Evolutionary conservation across 2,888 invertebrate species (phyloP).

Genomic region (Campoplex nolae): DNA sequence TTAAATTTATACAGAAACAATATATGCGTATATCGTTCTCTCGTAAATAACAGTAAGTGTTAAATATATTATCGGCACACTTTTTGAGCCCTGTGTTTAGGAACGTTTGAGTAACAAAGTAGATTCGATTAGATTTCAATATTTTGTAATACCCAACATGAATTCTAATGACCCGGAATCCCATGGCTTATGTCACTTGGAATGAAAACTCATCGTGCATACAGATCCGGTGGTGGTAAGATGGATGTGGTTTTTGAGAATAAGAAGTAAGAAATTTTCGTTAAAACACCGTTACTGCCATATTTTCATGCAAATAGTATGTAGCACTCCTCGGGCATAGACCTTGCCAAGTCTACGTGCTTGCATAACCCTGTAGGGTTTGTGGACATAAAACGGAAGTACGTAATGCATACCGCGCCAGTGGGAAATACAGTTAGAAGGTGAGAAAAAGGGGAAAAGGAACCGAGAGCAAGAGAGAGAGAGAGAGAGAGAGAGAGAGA

Average conservation of each 20-base stretch:
- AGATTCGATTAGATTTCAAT: background rate
- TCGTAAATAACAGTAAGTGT: background rate
- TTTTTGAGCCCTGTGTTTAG: background rate
- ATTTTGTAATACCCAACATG: background rate
- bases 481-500: conserved; percentile 1
- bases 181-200: background rate
- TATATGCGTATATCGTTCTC: conserved; percentile 4
- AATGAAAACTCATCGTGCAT: background rate
- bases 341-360: conserved; percentile 3
- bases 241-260: background rate
- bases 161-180: no score
- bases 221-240: background rate
- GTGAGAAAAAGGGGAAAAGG: background rate
- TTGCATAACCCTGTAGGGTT: conserved; percentile 7
- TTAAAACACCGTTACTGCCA: background rate
- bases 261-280: background rate
- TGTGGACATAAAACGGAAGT: conserved; percentile 3
- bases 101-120: background rate
- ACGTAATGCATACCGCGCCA: conserved; percentile 15
- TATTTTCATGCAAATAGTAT: conserved; percentile 18
- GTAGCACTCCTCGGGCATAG: background rate
- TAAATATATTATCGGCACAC: background rate
- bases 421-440: background rate
- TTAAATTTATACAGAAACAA: conserved; percentile 37
- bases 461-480: background rate